Evolutionary conservation across 2,113 vertebrate genomes (phyloP), one percentile per base, ranked within the genome.

Genomic region (Nansenia antarctica): DNA sequence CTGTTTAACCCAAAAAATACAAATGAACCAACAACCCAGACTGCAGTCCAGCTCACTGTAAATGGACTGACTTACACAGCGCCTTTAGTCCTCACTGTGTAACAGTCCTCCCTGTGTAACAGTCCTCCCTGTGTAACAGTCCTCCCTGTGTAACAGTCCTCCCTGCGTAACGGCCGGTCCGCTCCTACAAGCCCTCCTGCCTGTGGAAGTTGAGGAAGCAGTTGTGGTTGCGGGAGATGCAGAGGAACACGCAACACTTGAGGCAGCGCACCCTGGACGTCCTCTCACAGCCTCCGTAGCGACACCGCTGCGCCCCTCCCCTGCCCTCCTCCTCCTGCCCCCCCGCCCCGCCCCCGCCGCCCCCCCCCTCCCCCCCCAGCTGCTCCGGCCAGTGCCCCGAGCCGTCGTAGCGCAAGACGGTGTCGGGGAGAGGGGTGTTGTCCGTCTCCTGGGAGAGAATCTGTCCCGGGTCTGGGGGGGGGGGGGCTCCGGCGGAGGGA

Each of bases 371-470:
- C 30, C 92, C 88, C 0, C 53, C 82, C 0, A 92, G 84, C 58
- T 93, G 92, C 80, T 92, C 92, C 0, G 92, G 92, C 92, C 92
- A 93, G 81, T 93, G 92, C 34, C 90, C 92, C 8, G 79, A 78
- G 2, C 92, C 91, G 18, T 93, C 92, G 2, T 90, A 92, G 12
- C 92, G 83, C 0, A 75, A 84, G 39, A 81, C 71, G 27, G 81
- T 79, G 31, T 92, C 90, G 5, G 91, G 91, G 20, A 92, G 79
- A 64, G 90, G 79, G 72, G 65, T n/a, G n/a, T n/a, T n/a, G n/a
- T n/a, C n/a, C n/a, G n/a, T 80, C 31, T 90, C 86, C 34, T 90
- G 72, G 59, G 82, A 42, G 37, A 82, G n/a, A n/a, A n/a, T n/a
- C n/a, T n/a, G 63, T 8, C 82, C 63, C 30, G 85, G 83, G 64